Evolutionary conservation across 1,140 invertebrate genomes (phyloP).

Genomic region (Conopomorpha cramerella): DNA sequence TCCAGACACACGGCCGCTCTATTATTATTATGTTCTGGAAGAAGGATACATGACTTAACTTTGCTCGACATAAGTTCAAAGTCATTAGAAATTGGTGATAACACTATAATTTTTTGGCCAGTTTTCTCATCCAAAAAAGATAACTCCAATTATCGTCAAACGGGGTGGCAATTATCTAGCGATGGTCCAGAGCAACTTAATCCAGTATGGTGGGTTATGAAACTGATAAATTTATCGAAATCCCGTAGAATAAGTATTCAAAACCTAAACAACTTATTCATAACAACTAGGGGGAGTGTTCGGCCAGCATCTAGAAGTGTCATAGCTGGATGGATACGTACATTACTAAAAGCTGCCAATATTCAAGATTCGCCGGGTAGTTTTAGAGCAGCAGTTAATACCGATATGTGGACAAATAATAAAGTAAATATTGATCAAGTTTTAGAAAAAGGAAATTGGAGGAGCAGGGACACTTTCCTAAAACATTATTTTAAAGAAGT

Average conservation of each 20-base stretch:
- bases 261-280: slow-evolving; percentile 3
- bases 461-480: slow-evolving; percentile 7
- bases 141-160: slow-evolving; percentile 9
- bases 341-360: slow-evolving; percentile 5
- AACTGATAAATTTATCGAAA: slow-evolving; percentile 1
- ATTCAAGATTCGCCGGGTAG: slow-evolving; percentile 11
- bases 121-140: slow-evolving; percentile 22
- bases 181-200: not conserved
- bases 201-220: slow-evolving; percentile 2
- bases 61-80: slow-evolving; percentile 9
- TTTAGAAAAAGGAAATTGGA: slow-evolving; percentile 8
- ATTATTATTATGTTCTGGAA: slow-evolving; percentile 15
- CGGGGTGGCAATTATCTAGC: slow-evolving; percentile 15
- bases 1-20: slow-evolving; percentile 12
- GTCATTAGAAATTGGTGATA: slow-evolving; percentile 1
- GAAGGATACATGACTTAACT: slow-evolving; percentile 18
- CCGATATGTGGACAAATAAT: slow-evolving; percentile 4
- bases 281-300: slow-evolving; percentile 12
- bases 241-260: not conserved
- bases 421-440: slow-evolving; percentile 7
- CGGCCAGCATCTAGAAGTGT: slow-evolving; percentile 13
- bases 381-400: slow-evolving; percentile 11
- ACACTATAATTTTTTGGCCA: slow-evolving; percentile 16
- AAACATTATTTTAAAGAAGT: slow-evolving; percentile 12
- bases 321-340: slow-evolving; percentile 18